Base-by-base conservation (phyloP, 1,140 invertebrate genomes). In the Heliconius eleuchia region DNA sequence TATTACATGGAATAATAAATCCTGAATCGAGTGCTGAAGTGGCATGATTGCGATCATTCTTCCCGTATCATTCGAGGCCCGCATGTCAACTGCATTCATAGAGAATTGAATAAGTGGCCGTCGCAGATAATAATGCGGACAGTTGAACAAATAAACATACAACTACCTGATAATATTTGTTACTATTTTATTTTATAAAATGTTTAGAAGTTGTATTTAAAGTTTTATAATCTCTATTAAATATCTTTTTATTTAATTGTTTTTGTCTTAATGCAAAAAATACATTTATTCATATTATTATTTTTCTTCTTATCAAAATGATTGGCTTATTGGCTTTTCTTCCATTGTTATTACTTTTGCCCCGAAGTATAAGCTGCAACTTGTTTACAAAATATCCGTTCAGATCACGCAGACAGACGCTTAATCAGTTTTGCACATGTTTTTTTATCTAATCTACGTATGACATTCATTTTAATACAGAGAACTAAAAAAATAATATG, bases 21-120 rank as follows among this genome's bases (percentile, higher is more conserved):
- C 82, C 83, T 76, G 77, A 73, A 78, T 82, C 73, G 76, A 77
- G 73, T 79, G 81, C 70, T 79, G 82, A 82, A 78, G 73, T 83
- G 74, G 74, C 79, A 79, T 82, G 84, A 83, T 82, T 79, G 78
- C 77, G 83, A 82, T 85, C 73, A 81, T 72, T 83, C 79, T 77
- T 81, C 84, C 80, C 82, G 80, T 81, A 80, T 83, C 79, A 81
- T 80, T 78, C 60, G 60, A 77, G 73, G 80, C 82, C 84, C 82
- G 84, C 82, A 85, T 85, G 80, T 80, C 82, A 82, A 75, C 71
- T 66, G 83, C 57, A 73, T 80, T 81, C 78, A 80, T 66, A 71
- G 79, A 73, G 82, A 81, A 85, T 85, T 82, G 84, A 82, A 85
- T 83, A 83, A 85, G 80, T 85, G 81, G 79, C 76, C 60, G 52